Evolutionary conservation across 2,888 invertebrate species (phyloP), one percentile per base, ranked within the genome.

Genomic region (Celastrina argiolus): DNA sequence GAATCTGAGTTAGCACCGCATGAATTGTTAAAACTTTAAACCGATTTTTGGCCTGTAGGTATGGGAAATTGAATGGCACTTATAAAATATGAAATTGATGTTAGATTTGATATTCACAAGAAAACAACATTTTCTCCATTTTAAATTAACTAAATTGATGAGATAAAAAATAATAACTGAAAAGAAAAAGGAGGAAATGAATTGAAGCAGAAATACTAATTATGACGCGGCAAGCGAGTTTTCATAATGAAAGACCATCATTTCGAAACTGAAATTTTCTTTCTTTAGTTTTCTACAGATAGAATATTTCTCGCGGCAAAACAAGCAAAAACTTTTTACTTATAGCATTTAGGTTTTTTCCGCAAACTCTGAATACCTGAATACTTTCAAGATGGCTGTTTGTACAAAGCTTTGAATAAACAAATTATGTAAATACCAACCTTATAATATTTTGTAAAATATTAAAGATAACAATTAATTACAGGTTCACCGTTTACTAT

Each of bases 191-290:
- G 10, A 14, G n/a, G 16, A n/a, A 58, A 58, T n/a, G 58, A 28
- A 58, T 58, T 28, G 58, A 58, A 31, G 31, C 16, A 31, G 58
- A 58, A 58, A 58, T 58, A 58, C 58, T 58, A 58, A 58, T 58
- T 58, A 58, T 58, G 58, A 58, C 58, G 31, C 58, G 31, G 58
- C 58, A 31, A 31, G 58, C 51, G 51, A 22, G 51, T 51, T 58
- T 58, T 31, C 16, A 58, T 58, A 58, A 58, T 58, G 58, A 58
- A 58, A 58, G 58, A 58, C 28, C 58, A 58, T 58, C 51, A 51
- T 58, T 58, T 58, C 1, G 31, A 58, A 58, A 58, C 58, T 31
- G 58, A 58, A 28, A 58, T 16, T 58, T 58, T 58, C 58, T 58
- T 58, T 31, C 28, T 58, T 58, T 58, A 58, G 58, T 58, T 58